A percentile compares a stretch with the other conserved stretches of the same genome.
Conservation (phyloP, 1,140 invertebrate species). For the Brachionus koreanus region DNA sequence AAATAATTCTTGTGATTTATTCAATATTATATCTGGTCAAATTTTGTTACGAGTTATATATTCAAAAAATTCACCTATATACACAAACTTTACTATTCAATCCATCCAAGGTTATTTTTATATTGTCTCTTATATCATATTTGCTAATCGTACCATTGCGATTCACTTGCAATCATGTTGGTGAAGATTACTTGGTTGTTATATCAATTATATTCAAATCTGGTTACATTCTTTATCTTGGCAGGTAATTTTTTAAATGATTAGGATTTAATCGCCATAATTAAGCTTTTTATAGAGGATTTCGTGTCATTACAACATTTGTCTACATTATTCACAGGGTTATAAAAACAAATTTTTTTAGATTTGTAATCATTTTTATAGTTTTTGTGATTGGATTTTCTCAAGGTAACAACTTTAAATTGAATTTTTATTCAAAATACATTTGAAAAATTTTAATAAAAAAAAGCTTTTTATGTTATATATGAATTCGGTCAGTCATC, state of each 20-base stretch:
- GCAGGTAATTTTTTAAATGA: conserved; percentile 66
- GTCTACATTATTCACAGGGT: conserved; percentile 99
- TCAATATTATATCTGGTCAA: conserved; percentile 22
- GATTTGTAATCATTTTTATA: conserved; percentile 90
- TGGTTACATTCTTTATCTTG: conserved; percentile 77
- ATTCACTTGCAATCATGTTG: not conserved
- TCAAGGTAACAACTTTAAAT: conserved; percentile 66
- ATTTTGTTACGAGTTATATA: conserved; percentile 19
- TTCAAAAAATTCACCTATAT: conserved; percentile 22
- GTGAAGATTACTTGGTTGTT: conserved; percentile 19
- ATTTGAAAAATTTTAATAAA: not conserved
- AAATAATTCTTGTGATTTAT: conserved; percentile 15
- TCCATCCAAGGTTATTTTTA: conserved; percentile 37
- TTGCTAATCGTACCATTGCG: conserved; percentile 28
- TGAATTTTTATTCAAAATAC: not conserved
- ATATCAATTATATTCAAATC: conserved; percentile 39
- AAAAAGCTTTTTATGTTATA: conserved; percentile 31
- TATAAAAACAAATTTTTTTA: conserved; percentile 87
- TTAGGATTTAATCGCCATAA: conserved; percentile 50
- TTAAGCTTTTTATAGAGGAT: conserved; percentile 68
- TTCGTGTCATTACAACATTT: conserved; percentile 95
- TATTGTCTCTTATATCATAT: conserved; percentile 22
- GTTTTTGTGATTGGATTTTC: conserved; percentile 97
- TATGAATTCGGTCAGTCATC: not conserved
- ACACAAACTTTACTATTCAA: conserved; percentile 21